A percentile compares a stretch with the other conserved stretches of the same genome.
These are phyloP conservation scores for Gallinago solitaria DNA, from an alignment of 2,797 vertebrate genomes.

Conservation along the genomic window DNA sequence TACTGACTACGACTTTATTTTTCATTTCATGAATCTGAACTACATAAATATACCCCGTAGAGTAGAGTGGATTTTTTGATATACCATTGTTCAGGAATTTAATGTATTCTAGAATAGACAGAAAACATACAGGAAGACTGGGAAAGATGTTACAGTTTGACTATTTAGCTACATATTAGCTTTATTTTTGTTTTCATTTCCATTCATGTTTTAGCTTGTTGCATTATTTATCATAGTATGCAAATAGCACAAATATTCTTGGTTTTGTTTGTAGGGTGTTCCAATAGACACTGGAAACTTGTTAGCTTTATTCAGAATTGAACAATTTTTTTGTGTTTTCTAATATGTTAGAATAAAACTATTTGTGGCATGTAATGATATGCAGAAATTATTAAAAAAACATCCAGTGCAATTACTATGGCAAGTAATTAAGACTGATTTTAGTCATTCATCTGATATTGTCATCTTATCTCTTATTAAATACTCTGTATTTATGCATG, in stretches of 20 bases:
- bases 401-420: neutral
- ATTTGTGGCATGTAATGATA: neutral
- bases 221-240: neutral
- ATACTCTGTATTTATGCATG: neutral
- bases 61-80: neutral
- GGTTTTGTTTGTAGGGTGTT: neutral
- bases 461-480: neutral
- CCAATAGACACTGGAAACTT: neutral
- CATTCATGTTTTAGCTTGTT: neutral
- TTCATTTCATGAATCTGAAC: neutral
- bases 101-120: neutral
- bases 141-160: neutral
- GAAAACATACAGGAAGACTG: neutral
- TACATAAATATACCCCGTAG: neutral
- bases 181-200: neutral
- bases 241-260: neutral
- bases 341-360: neutral
- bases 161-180: neutral
- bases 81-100: neutral
- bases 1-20: neutral
- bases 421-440: neutral
- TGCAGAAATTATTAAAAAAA: neutral
- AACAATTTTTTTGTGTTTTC: neutral
- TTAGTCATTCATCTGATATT: neutral
- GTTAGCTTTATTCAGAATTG: neutral